Evolutionary conservation across 2,113 vertebrate species (phyloP).

Genomic region (pig (Sus scrofa)): DNA sequence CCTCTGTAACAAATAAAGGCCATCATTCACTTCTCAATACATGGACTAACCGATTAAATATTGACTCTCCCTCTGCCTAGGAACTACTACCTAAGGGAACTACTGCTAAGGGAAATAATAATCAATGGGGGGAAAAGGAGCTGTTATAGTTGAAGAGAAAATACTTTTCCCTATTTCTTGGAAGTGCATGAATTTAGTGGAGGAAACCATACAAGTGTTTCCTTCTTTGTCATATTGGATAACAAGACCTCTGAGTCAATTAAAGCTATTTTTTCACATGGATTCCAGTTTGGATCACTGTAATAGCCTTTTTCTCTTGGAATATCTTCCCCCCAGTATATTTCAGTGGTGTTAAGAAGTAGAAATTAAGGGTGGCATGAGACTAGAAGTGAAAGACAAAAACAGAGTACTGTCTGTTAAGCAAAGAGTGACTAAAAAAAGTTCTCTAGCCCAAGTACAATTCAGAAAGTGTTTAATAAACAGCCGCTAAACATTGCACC

Average conservation of each 20-base stretch:
- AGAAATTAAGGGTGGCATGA: conserved; percentile 72
- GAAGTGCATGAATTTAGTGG: conserved; percentile 73
- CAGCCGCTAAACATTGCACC: conserved; percentile 87
- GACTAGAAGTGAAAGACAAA: neutral
- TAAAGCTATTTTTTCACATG: conserved; percentile 62
- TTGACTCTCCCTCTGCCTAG: neutral
- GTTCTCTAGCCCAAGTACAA: conserved; percentile 81
- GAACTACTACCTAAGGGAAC: conserved; percentile 12
- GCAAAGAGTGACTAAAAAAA: conserved; percentile 70
- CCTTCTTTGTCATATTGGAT: conserved; percentile 58
- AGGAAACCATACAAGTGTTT: conserved; percentile 58
- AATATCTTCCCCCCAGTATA: conserved; percentile 29
- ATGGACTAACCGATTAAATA: neutral
- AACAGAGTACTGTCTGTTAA: neutral
- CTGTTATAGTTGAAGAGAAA: conserved; percentile 59
- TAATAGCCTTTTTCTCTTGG: conserved; percentile 62
- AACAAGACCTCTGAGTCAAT: conserved; percentile 68
- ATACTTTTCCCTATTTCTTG: conserved; percentile 79
- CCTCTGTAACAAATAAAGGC: neutral
- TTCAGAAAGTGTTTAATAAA: conserved; percentile 88
- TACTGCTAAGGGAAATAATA: neutral
- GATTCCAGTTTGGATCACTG: conserved; percentile 56
- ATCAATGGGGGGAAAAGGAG: neutral
- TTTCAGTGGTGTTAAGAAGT: conserved; percentile 78
- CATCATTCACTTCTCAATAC: neutral